A percentile compares a stretch with the other conserved stretches of the same genome.
Evolutionary conservation across 2,888 invertebrate species (phyloP).

Genomic region (Xanthorhoe spadicearia): DNA sequence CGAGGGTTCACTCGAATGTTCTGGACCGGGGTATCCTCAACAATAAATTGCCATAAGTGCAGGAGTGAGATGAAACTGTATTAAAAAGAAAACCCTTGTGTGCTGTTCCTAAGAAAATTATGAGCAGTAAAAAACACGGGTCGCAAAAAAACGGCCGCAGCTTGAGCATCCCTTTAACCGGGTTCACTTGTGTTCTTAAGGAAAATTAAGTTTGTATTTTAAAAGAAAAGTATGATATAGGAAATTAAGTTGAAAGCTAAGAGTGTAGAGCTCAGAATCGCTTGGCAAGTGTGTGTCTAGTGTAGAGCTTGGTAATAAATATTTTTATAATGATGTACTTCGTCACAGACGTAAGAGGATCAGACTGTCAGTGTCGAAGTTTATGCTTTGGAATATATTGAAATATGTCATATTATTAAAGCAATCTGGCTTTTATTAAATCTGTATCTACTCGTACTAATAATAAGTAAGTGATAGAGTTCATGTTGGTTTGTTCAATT

Average conservation of each 20-base stretch:
- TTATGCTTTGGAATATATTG: constrained; percentile 9
- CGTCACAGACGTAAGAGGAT: constrained; percentile 28
- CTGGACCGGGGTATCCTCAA: background rate
- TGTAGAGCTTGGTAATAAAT: constrained; percentile 10
- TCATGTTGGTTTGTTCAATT: too few relatives aligned
- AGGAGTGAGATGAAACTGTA: background rate
- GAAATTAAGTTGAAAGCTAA: background rate
- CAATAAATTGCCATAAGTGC: constrained; percentile 1
- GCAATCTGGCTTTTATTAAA: background rate
- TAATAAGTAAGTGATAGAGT: too few relatives aligned
- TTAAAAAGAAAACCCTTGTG: background rate
- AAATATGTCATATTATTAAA: background rate
- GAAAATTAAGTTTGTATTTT: constrained; percentile 10
- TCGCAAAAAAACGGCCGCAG: background rate
- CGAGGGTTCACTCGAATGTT: background rate
- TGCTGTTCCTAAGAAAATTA: background rate
- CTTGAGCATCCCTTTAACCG: constrained; percentile 6
- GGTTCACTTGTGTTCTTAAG: background rate
- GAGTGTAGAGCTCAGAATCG: constrained; percentile 1
- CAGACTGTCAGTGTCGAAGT: constrained; percentile 17
- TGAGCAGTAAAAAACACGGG: background rate
- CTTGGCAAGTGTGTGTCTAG: constrained; percentile 6
- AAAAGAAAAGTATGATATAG: constrained; percentile 1
- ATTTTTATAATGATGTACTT: constrained; percentile 33
- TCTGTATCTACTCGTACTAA: too few relatives aligned